phyloP scores from a whole-genome alignment of 2,888 invertebrate species.

The Drosophila mettleri region DNA sequence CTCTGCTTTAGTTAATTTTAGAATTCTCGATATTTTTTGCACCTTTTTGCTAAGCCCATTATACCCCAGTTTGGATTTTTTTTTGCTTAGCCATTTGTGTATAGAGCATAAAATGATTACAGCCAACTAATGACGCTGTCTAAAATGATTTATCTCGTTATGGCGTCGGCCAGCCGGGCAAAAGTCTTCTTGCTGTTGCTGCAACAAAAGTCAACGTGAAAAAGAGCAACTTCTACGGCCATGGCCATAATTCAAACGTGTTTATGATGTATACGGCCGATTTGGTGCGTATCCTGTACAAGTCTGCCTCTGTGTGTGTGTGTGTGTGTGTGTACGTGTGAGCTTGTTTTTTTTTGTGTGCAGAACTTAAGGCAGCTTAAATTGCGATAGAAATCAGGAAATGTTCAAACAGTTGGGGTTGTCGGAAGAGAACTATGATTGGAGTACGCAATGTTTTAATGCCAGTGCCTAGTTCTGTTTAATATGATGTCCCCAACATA shows the following conservation, averaged over 20 bases:
- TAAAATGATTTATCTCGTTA: conserved; percentile 82
- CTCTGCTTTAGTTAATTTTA: background rate
- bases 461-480: conserved; percentile 34
- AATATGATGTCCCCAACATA: conserved; percentile 36
- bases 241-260: conserved; percentile 75
- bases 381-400: conserved; percentile 29
- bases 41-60: background rate
- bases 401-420: conserved; percentile 2
- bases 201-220: conserved; percentile 74
- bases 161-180: conserved; percentile 53
- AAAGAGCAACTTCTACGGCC: conserved; percentile 56
- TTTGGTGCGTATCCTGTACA: conserved; percentile 55
- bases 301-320: background rate
- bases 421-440: conserved; percentile 28
- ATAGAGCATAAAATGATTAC: conserved; percentile 73
- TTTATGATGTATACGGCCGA: conserved; percentile 74
- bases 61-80: background rate
- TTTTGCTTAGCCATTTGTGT: conserved; percentile 10
- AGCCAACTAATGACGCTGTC: conserved; percentile 82
- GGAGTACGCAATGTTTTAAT: conserved; percentile 23
- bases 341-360: background rate
- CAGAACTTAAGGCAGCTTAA: conserved; percentile 38
- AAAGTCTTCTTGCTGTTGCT: conserved; percentile 36
- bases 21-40: background rate
- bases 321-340: conserved; percentile 9